These are phyloP conservation scores for Pongo abelii DNA, from an alignment of 2,113 vertebrate species.

Conservation along the genomic window DNA sequence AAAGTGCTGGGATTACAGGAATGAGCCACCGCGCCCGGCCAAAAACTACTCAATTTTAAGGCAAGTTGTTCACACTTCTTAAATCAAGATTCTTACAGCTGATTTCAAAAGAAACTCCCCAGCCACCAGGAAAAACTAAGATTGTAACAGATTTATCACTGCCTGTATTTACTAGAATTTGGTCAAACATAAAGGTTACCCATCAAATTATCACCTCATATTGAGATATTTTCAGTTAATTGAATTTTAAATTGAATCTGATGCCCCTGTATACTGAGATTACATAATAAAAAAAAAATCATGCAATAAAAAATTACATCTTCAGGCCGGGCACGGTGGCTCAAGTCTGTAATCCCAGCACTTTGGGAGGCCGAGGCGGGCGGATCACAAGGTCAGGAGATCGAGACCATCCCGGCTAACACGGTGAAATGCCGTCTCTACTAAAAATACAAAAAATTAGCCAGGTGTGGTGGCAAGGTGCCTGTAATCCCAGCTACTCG, in stretches of 20 bases:
- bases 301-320: background rate
- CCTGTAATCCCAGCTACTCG: no score
- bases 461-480: no score
- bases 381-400: no score
- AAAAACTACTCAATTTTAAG: background rate
- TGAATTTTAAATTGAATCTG: conserved; percentile 23
- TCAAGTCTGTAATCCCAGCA: no score
- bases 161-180: background rate
- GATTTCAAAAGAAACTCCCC: background rate
- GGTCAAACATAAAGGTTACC: background rate
- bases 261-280: background rate
- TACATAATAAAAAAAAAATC: background rate
- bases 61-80: conserved; percentile 4
- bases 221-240: background rate
- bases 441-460: no score
- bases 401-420: no score
- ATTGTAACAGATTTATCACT: background rate
- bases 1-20: no score
- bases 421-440: no score
- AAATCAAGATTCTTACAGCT: background rate
- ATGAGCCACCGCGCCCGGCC: no score
- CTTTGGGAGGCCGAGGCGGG: no score
- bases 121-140: background rate
- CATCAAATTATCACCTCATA: background rate
- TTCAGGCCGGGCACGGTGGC: no score